Percentiles rank a stretch among this genome's conserved stretches.
Conservation (phyloP, 2,113 vertebrate genomes). For the Sylvietta virens region DNA sequence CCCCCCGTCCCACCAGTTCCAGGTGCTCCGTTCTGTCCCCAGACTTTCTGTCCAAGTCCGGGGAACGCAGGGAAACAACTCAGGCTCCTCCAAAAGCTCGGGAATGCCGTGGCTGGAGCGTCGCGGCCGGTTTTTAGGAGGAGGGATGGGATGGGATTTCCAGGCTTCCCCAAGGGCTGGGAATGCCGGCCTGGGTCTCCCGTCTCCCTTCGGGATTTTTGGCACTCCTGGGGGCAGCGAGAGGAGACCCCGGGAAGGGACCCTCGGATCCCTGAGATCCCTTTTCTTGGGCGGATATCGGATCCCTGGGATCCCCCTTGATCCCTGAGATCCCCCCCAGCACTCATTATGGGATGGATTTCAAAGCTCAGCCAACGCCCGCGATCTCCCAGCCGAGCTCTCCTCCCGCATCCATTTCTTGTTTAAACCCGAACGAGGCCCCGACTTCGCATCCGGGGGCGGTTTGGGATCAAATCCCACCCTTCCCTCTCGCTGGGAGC, state of each 20-base stretch:
- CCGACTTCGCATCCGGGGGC: neutral
- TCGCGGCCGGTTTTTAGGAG: fast-evolving
- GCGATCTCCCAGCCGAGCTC: conserved; percentile 12
- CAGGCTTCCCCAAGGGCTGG: fast-evolving
- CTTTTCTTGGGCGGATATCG: neutral
- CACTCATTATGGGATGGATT: neutral
- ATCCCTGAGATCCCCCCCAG: neutral
- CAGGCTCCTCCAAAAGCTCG: neutral
- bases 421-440: neutral
- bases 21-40: fast-evolving
- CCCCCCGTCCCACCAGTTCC: too few relatives aligned
- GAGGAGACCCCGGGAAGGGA: neutral
- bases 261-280: neutral
- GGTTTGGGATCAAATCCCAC: neutral
- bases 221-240: fast-evolving
- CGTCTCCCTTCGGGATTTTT: neutral
- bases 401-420: neutral
- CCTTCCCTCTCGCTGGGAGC: neutral
- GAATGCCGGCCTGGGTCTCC: neutral
- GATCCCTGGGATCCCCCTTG: neutral
- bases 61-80: neutral
- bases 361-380: neutral
- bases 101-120: fast-evolving
- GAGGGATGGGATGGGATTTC: fast-evolving
- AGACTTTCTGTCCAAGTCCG: neutral